Percentiles rank a stretch among this genome's conserved stretches.
Evolutionary conservation across 1,140 invertebrate genomes (phyloP).

Genomic region (Whitmania pigra): DNA sequence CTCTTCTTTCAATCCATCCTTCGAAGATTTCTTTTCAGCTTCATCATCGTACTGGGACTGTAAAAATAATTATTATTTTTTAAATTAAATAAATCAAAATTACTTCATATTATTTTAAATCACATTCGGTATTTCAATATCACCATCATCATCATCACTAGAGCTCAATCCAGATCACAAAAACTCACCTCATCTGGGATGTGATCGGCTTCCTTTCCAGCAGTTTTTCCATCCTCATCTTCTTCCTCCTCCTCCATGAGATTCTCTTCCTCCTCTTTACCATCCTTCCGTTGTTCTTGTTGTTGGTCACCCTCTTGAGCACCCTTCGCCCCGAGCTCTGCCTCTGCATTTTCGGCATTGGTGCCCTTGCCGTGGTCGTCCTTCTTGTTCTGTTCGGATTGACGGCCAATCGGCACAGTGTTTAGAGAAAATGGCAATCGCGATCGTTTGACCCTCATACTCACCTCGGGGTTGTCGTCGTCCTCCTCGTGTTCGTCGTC

Average conservation of each 20-base stretch:
- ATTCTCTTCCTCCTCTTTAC: constrained; percentile 36
- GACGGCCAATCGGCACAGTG: too few relatives aligned
- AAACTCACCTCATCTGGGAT: not conserved
- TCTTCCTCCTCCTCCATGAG: constrained; percentile 21
- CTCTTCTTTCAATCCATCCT: constrained; percentile 65
- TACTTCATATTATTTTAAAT: too few relatives aligned
- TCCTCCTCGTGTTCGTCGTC: constrained; percentile 53
- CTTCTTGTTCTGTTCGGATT: constrained; percentile 27
- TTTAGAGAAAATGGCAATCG: too few relatives aligned
- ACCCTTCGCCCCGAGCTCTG: constrained; percentile 41
- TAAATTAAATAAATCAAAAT: not conserved
- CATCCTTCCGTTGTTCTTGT: constrained; percentile 40
- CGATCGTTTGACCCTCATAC: too few relatives aligned
- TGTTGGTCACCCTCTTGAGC: constrained; percentile 36
- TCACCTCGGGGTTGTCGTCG: constrained; percentile 41
- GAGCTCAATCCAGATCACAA: not conserved
- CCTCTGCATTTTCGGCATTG: constrained; percentile 33
- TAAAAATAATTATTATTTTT: constrained; percentile 5
- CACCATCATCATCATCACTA: too few relatives aligned
- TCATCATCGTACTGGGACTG: constrained; percentile 54
- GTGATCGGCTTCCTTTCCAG: constrained; percentile 33
- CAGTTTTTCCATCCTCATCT: constrained; percentile 64
- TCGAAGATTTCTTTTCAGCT: not conserved
- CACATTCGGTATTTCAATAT: too few relatives aligned
- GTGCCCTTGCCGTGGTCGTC: constrained; percentile 36